A percentile compares a stretch with the other conserved stretches of the same genome.
Conservation (phyloP, 2,797 vertebrate genomes). For the Phrynocephalus forsythii region DNA sequence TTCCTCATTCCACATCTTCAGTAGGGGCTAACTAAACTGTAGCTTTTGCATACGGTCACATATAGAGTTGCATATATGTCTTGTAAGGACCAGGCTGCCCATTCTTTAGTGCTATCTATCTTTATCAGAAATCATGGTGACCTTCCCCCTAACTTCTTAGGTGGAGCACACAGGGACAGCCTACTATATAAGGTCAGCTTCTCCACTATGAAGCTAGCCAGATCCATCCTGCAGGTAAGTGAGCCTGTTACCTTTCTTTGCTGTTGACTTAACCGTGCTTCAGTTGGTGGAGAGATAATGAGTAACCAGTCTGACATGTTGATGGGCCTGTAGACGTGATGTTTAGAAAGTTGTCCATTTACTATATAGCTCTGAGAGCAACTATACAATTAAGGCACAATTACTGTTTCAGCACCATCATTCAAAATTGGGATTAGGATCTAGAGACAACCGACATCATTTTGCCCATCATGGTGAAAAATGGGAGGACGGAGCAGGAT, state of each 20-base stretch:
- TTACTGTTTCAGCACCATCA: background rate
- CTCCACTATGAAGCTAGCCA: background rate
- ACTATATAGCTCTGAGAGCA: background rate
- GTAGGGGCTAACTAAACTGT: background rate
- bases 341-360: background rate
- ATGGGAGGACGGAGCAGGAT: background rate
- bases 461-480: background rate
- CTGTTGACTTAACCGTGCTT: background rate
- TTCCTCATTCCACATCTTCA: background rate
- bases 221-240: conserved; percentile 17
- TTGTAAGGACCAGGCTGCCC: background rate
- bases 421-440: background rate
- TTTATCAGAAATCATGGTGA: background rate
- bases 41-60: background rate
- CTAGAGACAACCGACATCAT: background rate
- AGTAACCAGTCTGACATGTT: background rate
- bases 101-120: background rate
- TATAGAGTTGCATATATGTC: background rate
- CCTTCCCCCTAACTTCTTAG: background rate
- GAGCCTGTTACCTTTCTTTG: background rate
- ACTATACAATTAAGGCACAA: background rate
- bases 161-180: background rate
- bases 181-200: conserved; percentile 11
- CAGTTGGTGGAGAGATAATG: background rate
- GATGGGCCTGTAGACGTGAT: background rate